A percentile compares a stretch with the other conserved stretches of the same genome.
Evolutionary conservation across 2,797 vertebrate genomes (phyloP).

Genomic region (Miichthys miiuy): DNA sequence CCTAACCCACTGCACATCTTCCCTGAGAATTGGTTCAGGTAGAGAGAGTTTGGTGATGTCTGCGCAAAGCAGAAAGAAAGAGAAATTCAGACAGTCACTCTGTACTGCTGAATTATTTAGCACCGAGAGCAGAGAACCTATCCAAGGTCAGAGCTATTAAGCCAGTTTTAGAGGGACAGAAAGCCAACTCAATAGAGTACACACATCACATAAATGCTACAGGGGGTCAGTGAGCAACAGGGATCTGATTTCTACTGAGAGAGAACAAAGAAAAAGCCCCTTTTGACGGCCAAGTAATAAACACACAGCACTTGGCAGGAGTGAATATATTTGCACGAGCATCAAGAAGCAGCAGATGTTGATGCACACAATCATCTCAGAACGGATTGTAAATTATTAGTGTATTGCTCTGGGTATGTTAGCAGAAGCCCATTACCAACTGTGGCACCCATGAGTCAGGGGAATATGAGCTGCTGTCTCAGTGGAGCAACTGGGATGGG

Average conservation of each 20-base stretch:
- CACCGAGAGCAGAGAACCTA: constrained; percentile 39
- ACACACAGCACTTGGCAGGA: neutral
- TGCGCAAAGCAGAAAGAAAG: constrained; percentile 41
- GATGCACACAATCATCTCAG: constrained; percentile 3
- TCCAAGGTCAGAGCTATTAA: constrained; percentile 65
- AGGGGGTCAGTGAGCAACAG: neutral
- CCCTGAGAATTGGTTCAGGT: constrained; percentile 45
- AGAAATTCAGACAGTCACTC: constrained; percentile 63
- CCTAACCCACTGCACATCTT: constrained; percentile 48
- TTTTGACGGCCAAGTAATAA: constrained; percentile 7
- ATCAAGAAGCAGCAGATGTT: constrained; percentile 18
- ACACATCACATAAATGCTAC: constrained; percentile 30
- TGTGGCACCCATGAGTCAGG: constrained; percentile 54
- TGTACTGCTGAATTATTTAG: constrained; percentile 73
- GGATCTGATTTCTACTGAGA: constrained; percentile 30
- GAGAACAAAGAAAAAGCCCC: neutral
- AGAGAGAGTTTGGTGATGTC: constrained; percentile 50
- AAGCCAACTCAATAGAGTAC: constrained; percentile 21
- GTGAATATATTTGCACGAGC: neutral
- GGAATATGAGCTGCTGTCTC: constrained; percentile 44
- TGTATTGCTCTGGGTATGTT: constrained; percentile 17
- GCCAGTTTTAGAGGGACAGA: constrained; percentile 29
- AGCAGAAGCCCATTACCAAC: constrained; percentile 38
- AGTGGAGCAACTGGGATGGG: constrained; percentile 12
- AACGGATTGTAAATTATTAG: constrained; percentile 5